Conservation (phyloP, 2,113 vertebrate species). For the Thalassoma bifasciatum region DNA sequence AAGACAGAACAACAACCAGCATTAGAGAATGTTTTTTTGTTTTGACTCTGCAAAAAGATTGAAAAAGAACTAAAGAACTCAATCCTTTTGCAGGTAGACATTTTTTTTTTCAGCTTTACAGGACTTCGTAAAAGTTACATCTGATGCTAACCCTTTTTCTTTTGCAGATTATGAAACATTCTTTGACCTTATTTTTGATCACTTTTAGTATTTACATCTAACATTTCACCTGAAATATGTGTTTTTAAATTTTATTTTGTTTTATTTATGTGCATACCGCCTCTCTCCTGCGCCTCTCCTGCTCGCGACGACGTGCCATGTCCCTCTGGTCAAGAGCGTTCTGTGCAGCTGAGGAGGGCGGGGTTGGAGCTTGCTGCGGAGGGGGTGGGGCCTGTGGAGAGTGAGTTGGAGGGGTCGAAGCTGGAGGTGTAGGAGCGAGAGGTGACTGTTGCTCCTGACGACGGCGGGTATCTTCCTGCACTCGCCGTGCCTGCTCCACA, state of each 20-base stretch:
- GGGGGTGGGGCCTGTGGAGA: constrained; percentile 81
- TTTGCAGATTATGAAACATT: too few relatives aligned
- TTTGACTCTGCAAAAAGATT: too few relatives aligned
- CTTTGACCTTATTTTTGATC: too few relatives aligned
- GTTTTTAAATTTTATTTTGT: neutral
- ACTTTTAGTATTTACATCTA: too few relatives aligned
- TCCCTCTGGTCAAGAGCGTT: constrained; percentile 90
- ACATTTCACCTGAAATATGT: too few relatives aligned
- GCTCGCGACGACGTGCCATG: constrained; percentile 89
- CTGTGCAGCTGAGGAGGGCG: constrained; percentile 74
- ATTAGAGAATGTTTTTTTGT: too few relatives aligned
- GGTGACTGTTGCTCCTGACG: constrained; percentile 78
- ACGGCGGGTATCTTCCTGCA: constrained; percentile 77
- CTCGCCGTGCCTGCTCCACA: constrained; percentile 56
- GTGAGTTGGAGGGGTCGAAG: constrained; percentile 83
- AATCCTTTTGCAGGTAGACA: too few relatives aligned
- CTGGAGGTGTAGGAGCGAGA: constrained; percentile 69
- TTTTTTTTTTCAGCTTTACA: too few relatives aligned
- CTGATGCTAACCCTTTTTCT: too few relatives aligned
- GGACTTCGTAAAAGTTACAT: too few relatives aligned
- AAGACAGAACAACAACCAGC: neutral
- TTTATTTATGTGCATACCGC: constrained; percentile 76
- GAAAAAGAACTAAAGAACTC: too few relatives aligned
- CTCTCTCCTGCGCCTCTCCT: constrained; percentile 91
- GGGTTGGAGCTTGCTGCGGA: constrained; percentile 56